Evolutionary conservation across 2,113 vertebrate genomes (phyloP).

Genomic region (Grammomys surdaster): DNA sequence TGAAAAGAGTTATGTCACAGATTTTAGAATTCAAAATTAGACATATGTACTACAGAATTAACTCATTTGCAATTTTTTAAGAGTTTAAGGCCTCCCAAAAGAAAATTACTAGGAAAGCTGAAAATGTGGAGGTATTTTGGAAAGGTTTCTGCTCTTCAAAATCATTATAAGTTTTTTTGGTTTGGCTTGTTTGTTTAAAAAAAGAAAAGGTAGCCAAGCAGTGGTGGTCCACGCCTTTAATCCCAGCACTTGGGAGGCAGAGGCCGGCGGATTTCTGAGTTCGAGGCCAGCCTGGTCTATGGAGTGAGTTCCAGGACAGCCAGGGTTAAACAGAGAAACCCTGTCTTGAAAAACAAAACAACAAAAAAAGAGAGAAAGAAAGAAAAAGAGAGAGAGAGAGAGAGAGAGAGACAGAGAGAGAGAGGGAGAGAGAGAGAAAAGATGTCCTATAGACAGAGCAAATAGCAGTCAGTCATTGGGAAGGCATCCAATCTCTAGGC

Average conservation of each 20-base stretch:
- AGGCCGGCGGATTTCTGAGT: no score
- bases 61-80: neutral
- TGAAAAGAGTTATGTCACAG: slow-evolving; percentile 17
- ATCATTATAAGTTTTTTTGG: neutral
- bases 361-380: no score
- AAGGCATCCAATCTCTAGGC: neutral
- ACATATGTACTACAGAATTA: slow-evolving; percentile 12
- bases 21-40: slow-evolving; percentile 25
- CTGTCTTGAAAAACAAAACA: no score
- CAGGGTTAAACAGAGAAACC: no score
- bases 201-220: no score
- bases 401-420: no score
- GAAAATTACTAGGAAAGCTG: neutral
- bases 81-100: slow-evolving; percentile 11
- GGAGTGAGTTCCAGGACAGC: no score
- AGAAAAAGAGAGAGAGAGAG: no score
- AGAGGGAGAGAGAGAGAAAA: no score
- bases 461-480: slow-evolving; percentile 23
- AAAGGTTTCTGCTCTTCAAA: neutral
- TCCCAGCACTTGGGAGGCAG: no score
- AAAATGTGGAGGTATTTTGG: neutral
- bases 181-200: neutral
- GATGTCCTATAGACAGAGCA: neutral
- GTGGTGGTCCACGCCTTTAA: no score
- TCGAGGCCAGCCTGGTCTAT: no score